Evolutionary conservation across 2,797 vertebrate species (phyloP).

Genomic region (Austrolebias charrua): DNA sequence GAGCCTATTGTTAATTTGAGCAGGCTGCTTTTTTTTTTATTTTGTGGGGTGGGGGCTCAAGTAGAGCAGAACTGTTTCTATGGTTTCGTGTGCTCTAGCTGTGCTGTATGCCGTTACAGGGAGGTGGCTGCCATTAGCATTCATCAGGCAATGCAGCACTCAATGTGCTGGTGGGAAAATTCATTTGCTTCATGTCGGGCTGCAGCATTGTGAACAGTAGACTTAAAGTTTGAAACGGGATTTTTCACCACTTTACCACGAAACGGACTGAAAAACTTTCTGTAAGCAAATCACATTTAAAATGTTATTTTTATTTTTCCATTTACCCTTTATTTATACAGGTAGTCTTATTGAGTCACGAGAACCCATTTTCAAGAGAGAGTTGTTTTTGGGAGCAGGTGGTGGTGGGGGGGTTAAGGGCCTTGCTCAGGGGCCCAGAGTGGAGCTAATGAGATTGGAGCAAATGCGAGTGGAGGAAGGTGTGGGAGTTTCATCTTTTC

Average conservation of each 20-base stretch:
- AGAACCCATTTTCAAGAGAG: too few species aligned
- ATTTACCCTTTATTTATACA: too few species aligned
- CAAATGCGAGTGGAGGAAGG: too few species aligned
- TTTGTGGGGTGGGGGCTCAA: constrained; percentile 40
- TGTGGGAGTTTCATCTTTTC: too few species aligned
- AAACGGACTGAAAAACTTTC: constrained; percentile 26
- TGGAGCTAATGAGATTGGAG: too few species aligned
- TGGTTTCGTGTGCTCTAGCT: constrained; percentile 72
- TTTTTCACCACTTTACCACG: constrained; percentile 17
- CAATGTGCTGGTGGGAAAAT: constrained; percentile 57
- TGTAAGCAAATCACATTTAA: constrained; percentile 33
- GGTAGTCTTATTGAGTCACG: too few species aligned
- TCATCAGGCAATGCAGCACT: constrained; percentile 66
- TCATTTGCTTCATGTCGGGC: constrained; percentile 65
- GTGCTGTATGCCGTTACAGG: constrained; percentile 66
- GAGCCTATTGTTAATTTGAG: constrained; percentile 76
- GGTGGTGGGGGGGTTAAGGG: too few species aligned
- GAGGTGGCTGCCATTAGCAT: constrained; percentile 74
- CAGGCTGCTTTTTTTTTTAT: constrained; percentile 43
- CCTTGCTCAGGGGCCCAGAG: too few species aligned
- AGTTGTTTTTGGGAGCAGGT: too few species aligned
- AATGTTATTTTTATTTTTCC: background rate
- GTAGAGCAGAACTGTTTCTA: constrained; percentile 79
- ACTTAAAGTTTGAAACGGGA: constrained; percentile 47
- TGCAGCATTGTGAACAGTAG: constrained; percentile 48